phyloP scores from a whole-genome alignment of 2,797 vertebrate species.

The Crocodylus rhombifer region DNA sequence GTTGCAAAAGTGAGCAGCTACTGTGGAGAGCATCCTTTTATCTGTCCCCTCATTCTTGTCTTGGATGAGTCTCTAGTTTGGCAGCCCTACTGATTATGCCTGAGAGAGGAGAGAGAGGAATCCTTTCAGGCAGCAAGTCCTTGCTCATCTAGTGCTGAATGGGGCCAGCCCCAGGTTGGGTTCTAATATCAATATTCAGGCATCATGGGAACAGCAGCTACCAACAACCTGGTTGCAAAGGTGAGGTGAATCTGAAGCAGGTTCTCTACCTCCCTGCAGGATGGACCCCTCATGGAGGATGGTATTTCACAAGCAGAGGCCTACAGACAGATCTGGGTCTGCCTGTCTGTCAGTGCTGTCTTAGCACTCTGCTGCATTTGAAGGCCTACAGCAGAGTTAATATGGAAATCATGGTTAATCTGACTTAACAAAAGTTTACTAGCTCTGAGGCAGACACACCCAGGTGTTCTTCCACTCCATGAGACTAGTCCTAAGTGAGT shows the following conservation, averaged over 20 bases:
- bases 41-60: background rate
- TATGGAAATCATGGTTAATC: background rate
- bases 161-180: background rate
- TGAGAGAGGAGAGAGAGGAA: conserved; percentile 34
- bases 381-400: background rate
- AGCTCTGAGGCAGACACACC: background rate
- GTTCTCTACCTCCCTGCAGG: background rate
- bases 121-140: background rate
- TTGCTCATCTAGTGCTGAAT: background rate
- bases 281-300: background rate
- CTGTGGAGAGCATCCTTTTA: rapidly evolving
- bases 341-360: rapidly evolving
- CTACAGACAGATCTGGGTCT: background rate
- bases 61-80: background rate
- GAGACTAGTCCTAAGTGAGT: background rate
- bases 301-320: background rate
- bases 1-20: background rate
- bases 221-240: background rate
- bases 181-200: background rate
- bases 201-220: background rate
- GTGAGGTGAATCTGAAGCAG: background rate
- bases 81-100: background rate
- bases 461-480: background rate
- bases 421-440: background rate
- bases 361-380: background rate